Percentiles rank a stretch among this genome's conserved stretches.
Evolutionary conservation across 30 jellyfish, hydroid and myxozoan species (phyloP).

Genomic region (Aurelia aurita complex sp. Pacific): DNA sequence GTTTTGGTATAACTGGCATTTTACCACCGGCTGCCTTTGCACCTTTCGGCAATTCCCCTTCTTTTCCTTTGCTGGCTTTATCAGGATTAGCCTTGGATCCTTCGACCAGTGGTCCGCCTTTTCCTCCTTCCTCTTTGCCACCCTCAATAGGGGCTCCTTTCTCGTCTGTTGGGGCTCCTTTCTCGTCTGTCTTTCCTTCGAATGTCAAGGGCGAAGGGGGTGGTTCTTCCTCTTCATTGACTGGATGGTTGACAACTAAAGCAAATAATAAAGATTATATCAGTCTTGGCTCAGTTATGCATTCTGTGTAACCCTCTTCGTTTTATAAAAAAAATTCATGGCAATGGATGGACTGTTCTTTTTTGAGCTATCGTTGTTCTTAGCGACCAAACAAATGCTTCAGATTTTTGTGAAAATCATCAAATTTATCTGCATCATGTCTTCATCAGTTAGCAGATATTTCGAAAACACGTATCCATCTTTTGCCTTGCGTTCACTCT

Average conservation of each 20-base stretch:
- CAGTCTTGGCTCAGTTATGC: too few species aligned
- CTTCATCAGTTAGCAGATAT: too few species aligned
- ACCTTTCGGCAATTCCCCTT: slow-evolving; percentile 61
- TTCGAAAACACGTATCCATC: too few species aligned
- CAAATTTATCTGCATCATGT: too few species aligned
- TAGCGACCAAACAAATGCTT: too few species aligned
- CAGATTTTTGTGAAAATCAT: too few species aligned
- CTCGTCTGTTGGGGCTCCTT: slow-evolving; percentile 40
- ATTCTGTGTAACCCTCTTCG: too few species aligned
- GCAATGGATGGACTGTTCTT: too few species aligned
- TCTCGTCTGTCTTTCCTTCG: slow-evolving; percentile 71
- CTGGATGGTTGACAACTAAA: slow-evolving; percentile 66
- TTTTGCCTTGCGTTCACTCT: too few species aligned
- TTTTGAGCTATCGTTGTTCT: too few species aligned
- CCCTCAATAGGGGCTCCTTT: slow-evolving; percentile 57
- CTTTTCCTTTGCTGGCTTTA: slow-evolving; percentile 46
- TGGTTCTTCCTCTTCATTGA: slow-evolving; percentile 47
- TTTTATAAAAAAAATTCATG: too few species aligned
- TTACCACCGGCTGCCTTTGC: slow-evolving; percentile 66
- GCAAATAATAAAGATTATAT: neutral
- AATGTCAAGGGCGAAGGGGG: slow-evolving; percentile 72
- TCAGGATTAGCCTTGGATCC: slow-evolving; percentile 55
- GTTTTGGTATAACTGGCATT: slow-evolving; percentile 75
- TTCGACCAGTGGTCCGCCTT: slow-evolving; percentile 83
- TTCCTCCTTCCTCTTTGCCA: slow-evolving; percentile 82